Base-by-base conservation (phyloP, 2,113 vertebrate genomes). In the Gallinago jamesoni region DNA sequence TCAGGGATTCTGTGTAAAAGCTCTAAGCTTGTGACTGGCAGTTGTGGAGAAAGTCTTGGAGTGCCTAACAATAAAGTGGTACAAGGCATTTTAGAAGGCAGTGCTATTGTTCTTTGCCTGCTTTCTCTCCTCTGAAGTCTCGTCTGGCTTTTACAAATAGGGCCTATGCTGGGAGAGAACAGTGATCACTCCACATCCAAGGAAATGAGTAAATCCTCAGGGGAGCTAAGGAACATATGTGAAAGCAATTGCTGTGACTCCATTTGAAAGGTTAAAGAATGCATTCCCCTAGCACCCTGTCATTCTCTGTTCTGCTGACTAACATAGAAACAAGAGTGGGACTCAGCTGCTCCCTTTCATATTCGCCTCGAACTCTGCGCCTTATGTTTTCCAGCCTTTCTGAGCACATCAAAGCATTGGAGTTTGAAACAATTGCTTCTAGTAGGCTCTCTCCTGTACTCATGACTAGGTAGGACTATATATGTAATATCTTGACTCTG, bases 251-350 rank as follows among this genome's bases (percentile, higher is more conserved):
- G 70, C 90, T 93, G 78, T 83, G 70, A 77, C 90, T 95, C 52
- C 20, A 69, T 95, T 92, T 91, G 90, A 96, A 95, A 95, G 82
- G 90, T 93, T 94, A 84, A 50, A 80, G 67, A 89, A 90, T 1
- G 31, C 50, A 83, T 76, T 94, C 72, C 85, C 67, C 59, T 86
- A 95, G 85, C 75, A 76, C 55, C n/a, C 63, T 74, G 82, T 66
- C 84, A 70, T 79, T 73, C 28, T 83, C 62, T 90, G 62, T 89
- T 96, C 84, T 94, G 74, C 75, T 85, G 84, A 90, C 89, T 96
- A 89, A 91, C 78, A 56, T 0, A 80, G 70, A 73, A 95, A 76
- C 39, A 69, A 82, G 70, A 0, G 0, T 33, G 75, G 28, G 59
- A 87, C 63, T 85, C 68, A 17, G 57, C 37, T 73, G 50, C 55